phyloP scores from a whole-genome alignment of 2,797 vertebrate species.

The Chloroceryle inda region DNA sequence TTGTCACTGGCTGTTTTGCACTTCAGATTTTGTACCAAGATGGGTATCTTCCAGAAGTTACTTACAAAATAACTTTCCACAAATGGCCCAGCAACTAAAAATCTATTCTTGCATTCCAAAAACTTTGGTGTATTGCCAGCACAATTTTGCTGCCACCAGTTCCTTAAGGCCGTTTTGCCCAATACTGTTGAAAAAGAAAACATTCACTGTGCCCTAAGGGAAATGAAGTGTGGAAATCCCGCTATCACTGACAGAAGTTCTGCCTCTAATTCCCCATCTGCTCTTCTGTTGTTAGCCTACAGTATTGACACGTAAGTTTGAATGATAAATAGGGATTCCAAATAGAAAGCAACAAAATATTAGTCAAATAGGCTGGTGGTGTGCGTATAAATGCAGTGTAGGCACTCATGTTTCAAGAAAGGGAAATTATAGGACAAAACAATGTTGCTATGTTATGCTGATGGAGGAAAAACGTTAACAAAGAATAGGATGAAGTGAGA shows the following conservation, averaged over 20 bases:
- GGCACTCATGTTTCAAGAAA: neutral
- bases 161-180: slow-evolving; percentile 24
- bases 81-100: neutral
- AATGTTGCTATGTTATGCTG: neutral
- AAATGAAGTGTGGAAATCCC: slow-evolving; percentile 45
- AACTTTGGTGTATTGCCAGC: neutral
- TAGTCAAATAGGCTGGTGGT: neutral
- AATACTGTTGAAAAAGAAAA: slow-evolving; percentile 20
- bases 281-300: slow-evolving; percentile 42
- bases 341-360: slow-evolving; percentile 12
- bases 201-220: neutral
- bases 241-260: slow-evolving; percentile 61
- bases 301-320: neutral
- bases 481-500: neutral
- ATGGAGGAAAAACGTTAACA: neutral
- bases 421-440: neutral
- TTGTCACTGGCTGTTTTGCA: neutral
- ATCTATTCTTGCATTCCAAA: neutral
- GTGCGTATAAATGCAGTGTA: neutral
- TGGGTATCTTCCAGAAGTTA: neutral
- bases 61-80: neutral
- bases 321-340: slow-evolving; percentile 25
- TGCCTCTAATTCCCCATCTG: slow-evolving; percentile 54
- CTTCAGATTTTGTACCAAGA: neutral
- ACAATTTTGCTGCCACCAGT: neutral